Base-by-base conservation (phyloP, 2,797 vertebrate species). In the Microctenopoma lineatum region DNA sequence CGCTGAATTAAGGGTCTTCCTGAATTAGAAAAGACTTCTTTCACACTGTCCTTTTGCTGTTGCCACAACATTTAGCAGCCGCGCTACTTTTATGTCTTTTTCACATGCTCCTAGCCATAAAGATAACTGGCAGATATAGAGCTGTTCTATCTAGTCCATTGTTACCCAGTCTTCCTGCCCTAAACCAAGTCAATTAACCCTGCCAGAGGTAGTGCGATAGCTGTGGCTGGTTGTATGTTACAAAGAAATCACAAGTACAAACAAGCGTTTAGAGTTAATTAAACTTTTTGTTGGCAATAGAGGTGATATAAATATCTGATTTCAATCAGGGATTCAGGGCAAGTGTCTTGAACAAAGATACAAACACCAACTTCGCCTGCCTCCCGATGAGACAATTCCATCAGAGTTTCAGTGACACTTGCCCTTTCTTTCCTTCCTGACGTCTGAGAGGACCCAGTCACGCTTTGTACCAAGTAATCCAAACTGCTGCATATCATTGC, bases 181-280 rank as follows among this genome's bases (percentile, higher is more conserved):
- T 25, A 62, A 83, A 79, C 70, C 77, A 57, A 87, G 72, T 70
- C 72, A 87, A 82, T 90, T 89, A 86, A 87, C 79, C 82, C 74
- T 80, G 71, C 70, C 73, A 83, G 44, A 70, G 70, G 66, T 79
- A 70, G 66, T 59, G 52, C 73, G 83, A 87, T 85, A 82, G 58
- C 59, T 45, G 32, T 7, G 25, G 32, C 44, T 60, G 47, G 32
- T 50, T 70, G 2, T 13, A 55, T 57, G 56, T 66, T 59, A 41
- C 75, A 50, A 70, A 84, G 64, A 5, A 50, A 38, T 66, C 48
- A 59, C 39, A 66, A 81, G 36, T 54, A 65, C 44, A n/a, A 71
- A 80, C 63, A 55, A 80, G 44, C 62, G 27, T 54, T 15, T 42
- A 38, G 58, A 84, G 70, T 84, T 85, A 84, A 87, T 89, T 87